Evolutionary conservation across 53 echinoderm and acorn worm species (phyloP), one percentile per base, ranked within the genome.

Genomic region (Antedon mediterranea): DNA sequence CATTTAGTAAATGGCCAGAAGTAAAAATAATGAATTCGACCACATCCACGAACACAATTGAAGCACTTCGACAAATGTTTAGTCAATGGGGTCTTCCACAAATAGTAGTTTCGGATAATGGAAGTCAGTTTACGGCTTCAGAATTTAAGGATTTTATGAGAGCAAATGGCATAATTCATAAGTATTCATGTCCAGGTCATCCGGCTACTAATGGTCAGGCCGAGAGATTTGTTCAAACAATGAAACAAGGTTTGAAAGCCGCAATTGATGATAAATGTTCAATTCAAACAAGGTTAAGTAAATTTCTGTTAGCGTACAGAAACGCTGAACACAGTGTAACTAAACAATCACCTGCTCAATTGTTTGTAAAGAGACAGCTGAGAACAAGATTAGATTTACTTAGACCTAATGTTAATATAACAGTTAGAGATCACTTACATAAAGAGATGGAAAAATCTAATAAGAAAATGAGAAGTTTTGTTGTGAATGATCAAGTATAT

Each of bases 1-100:
- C 42, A 33, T 77, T 37, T 41, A 41, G 78, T 43, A 77, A 77
- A 77, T 77, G 78, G 78, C 78, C 37, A 14, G 78, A 77, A 29
- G 34, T 33, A 43, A 77, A 37, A 26, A 77, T 41, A 77, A 77
- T 41, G 78, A 37, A 77, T 3, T 77, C 78, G 23, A 34, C 78
- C 13, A 11, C 30, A 34, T 1, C 77, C 37, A 41, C 23, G 33
- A 77, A 34, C 18, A 34, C 77, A 14, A 77, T 77, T 33, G 77
- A 77, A 34, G 77, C 23, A 14, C 37, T 77, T 20, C 8, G 77
- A 77, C 34, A 77, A 77, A 23, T 34, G 78, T 77, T 77, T 41
- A 77, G 78, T 41, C 34, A 34, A n/a, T 77, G 42, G 37, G 78
- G 37, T 18, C n/a, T 77, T n/a, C n/a, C n/a, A n/a, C n/a, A n/a